phyloP scores from a whole-genome alignment of 2,888 invertebrate species.

The Pseudeuparius sepicola region DNA sequence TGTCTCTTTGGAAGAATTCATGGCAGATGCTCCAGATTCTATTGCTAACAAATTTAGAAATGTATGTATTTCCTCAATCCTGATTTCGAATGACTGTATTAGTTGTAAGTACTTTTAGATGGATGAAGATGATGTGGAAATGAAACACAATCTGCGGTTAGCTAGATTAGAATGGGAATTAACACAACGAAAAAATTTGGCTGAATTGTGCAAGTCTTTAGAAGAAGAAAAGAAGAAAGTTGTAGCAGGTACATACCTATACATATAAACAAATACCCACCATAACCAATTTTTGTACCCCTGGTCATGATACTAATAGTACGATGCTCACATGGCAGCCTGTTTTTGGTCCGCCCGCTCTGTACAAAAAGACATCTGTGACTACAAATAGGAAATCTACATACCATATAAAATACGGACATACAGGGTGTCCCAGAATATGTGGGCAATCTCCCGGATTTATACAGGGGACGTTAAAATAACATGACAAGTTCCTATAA shows the following conservation, averaged over 20 bases:
- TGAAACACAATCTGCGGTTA: conserved; percentile 71
- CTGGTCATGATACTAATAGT: no score
- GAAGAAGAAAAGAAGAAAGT: conserved; percentile 69
- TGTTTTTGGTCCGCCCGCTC: no score
- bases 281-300: no score
- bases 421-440: no score
- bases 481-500: no score
- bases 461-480: no score
- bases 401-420: no score
- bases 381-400: no score
- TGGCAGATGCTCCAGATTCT: conserved; percentile 62
- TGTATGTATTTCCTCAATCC: conserved; percentile 23
- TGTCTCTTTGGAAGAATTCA: conserved; percentile 75
- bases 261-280: no score
- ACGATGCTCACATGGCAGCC: no score
- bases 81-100: conserved; percentile 1
- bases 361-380: no score
- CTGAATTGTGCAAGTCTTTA: conserved; percentile 64
- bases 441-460: no score
- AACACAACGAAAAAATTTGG: conserved; percentile 73
- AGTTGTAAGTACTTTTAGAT: conserved; percentile 22
- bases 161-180: conserved; percentile 88
- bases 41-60: conserved; percentile 31
- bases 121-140: conserved; percentile 32
- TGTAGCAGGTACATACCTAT: conserved; percentile 45